Conservation (phyloP, 2,888 invertebrate genomes). For the Pristionchus mayeri region DNA sequence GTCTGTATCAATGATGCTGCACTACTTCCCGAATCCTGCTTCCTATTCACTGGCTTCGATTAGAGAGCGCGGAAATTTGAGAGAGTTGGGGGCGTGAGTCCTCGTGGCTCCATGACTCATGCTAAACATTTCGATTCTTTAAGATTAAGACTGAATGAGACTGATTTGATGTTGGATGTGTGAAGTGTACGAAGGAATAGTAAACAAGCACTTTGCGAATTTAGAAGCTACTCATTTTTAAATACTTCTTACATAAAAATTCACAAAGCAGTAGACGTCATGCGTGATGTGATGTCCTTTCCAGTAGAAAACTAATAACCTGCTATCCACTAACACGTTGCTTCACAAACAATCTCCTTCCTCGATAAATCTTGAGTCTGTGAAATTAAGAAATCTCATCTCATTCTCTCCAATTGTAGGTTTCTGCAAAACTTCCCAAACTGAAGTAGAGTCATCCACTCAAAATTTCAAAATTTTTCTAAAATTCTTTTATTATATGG, state of each 20-base stretch:
- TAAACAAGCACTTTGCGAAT: too few relatives aligned
- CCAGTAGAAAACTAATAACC: not conserved
- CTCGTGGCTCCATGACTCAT: not conserved
- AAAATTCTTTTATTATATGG: too few relatives aligned
- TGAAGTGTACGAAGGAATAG: not conserved
- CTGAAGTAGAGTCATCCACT: too few relatives aligned
- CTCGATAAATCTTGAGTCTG: too few relatives aligned
- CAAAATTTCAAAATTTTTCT: too few relatives aligned
- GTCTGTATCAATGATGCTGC: not conserved
- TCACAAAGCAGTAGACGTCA: not conserved
- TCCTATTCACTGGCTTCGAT: not conserved
- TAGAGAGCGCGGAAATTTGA: not conserved
- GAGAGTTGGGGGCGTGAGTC: not conserved
- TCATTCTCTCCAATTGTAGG: not conserved
- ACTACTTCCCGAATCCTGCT: conserved; percentile 8
- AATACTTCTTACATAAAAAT: too few relatives aligned
- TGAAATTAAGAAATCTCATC: not conserved
- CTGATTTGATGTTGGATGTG: not conserved
- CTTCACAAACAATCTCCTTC: too few relatives aligned
- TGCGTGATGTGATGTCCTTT: not conserved
- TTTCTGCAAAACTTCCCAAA: conserved; percentile 9
- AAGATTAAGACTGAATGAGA: not conserved
- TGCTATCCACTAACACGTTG: too few relatives aligned
- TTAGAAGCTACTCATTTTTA: too few relatives aligned
- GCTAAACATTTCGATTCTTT: not conserved